Evolutionary conservation across 2,113 vertebrate genomes (phyloP), one percentile per base, ranked within the genome.

Genomic region (Plotosus lineatus): DNA sequence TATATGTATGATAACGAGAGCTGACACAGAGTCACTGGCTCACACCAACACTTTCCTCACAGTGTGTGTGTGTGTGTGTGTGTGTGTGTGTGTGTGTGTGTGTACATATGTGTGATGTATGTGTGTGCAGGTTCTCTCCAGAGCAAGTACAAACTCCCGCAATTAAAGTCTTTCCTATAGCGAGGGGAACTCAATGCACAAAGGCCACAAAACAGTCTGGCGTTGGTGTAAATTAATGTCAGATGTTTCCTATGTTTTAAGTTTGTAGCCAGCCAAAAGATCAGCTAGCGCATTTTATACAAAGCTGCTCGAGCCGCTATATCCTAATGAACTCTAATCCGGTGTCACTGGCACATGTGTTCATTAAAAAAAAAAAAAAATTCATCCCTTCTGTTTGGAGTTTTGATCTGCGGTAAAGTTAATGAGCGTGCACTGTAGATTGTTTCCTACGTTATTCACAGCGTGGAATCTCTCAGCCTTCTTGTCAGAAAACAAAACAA

Each of bases 1-100:
- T 88, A 91, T 90, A 90, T 90, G 82, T 44, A 89, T 88, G 89
- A 91, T 92, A 92, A 93, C 91, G 86, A 92, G 89, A 88, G 86
- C 83, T 93, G 91, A 90, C 90, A 90, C 80, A 28, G 79, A 89
- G 88, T 90, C 92, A 91, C 78, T 87, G 85, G 85, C 81, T 81
- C 86, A 88, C 88, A 89, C 88, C 89, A 90, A 91, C 88, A 89
- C 88, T 89, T 88, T 90, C 85, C 72, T 83, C 76, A 56, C 60
- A 44, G 78, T 75, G 50, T 79, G 85, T 80, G 74, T 81, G 72
- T 79, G 75, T 80, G 80, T 85, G 26, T 85, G 76, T 75, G 75
- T 85, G 55, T 86, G 50, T 80, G 53, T 72, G 46, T 81, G 78
- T 85, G 85, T 85, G 80, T 79, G 69, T 78, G 83, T 56, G 73